These are phyloP conservation scores for Junco hyemalis DNA, from an alignment of 2,113 vertebrate genomes.

Conservation along the genomic window DNA sequence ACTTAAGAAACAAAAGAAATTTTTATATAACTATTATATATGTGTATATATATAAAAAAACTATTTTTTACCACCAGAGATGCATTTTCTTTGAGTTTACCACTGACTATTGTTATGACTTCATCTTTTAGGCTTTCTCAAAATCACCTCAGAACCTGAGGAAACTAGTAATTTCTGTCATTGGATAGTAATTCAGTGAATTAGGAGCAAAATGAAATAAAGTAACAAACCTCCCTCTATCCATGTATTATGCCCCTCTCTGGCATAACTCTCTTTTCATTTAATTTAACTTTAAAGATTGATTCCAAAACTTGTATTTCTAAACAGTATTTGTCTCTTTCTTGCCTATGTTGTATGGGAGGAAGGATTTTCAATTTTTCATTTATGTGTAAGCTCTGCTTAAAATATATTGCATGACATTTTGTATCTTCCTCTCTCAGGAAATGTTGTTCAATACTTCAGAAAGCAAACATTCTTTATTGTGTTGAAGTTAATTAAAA, in stretches of 20 bases:
- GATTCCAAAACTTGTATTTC: background rate
- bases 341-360: background rate
- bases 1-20: background rate
- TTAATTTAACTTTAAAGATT: background rate
- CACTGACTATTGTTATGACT: background rate
- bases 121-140: background rate
- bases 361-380: background rate
- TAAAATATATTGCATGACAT: background rate
- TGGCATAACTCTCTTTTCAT: background rate
- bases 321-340: background rate
- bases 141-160: background rate
- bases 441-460: constrained; percentile 29
- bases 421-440: constrained; percentile 25
- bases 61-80: background rate
- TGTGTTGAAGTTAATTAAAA: constrained; percentile 43
- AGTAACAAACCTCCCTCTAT: background rate
- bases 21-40: background rate
- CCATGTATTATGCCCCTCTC: background rate
- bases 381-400: background rate
- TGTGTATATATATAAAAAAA: background rate
- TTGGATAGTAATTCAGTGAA: background rate
- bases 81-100: background rate
- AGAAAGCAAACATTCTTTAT: constrained; percentile 11
- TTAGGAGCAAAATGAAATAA: background rate
- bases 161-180: background rate